Percentiles rank a stretch among this genome's conserved stretches.
These are phyloP conservation scores for Drosophila neocordata DNA, from an alignment of 1,140 invertebrate genomes.

Conservation along the genomic window DNA sequence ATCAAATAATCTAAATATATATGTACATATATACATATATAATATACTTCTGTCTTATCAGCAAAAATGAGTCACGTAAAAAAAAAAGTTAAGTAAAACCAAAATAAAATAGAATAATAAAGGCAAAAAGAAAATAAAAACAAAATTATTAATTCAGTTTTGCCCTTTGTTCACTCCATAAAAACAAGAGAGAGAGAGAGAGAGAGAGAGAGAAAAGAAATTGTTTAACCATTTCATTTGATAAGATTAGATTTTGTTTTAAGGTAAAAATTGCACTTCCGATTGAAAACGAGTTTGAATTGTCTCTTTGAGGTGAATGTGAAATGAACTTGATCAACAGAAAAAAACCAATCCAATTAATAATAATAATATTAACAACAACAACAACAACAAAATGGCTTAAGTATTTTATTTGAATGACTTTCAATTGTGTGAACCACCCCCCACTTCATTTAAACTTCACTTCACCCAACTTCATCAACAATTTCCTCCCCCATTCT, in stretches of 20 bases:
- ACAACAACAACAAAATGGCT: conserved; percentile 16
- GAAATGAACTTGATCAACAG: conserved; percentile 14
- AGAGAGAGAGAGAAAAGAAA: not conserved
- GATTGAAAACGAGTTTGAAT: conserved; percentile 30
- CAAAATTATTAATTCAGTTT: conserved; percentile 1
- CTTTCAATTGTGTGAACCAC: conserved; percentile 44
- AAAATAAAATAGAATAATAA: not conserved
- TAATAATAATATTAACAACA: conserved; percentile 51
- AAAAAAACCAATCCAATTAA: conserved; percentile 49
- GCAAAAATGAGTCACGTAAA: conserved; percentile 5
- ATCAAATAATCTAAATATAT: conserved; percentile 2
- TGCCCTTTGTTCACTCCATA: not conserved
- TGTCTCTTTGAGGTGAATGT: conserved; percentile 34
- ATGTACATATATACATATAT: not conserved
- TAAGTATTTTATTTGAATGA: conserved; percentile 44
- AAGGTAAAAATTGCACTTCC: conserved; percentile 45
- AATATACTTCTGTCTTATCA: not conserved
- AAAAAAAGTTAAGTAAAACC: not conserved
- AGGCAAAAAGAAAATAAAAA: not conserved
- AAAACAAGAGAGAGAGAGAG: not conserved
- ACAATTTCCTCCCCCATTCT: conserved; percentile 30
- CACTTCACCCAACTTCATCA: conserved; percentile 21
- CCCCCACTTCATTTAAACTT: not conserved
- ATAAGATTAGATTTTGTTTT: conserved; percentile 5
- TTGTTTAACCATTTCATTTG: not conserved